Base-by-base conservation (phyloP, 2,888 invertebrate genomes). In the Corbicula japonica region DNA sequence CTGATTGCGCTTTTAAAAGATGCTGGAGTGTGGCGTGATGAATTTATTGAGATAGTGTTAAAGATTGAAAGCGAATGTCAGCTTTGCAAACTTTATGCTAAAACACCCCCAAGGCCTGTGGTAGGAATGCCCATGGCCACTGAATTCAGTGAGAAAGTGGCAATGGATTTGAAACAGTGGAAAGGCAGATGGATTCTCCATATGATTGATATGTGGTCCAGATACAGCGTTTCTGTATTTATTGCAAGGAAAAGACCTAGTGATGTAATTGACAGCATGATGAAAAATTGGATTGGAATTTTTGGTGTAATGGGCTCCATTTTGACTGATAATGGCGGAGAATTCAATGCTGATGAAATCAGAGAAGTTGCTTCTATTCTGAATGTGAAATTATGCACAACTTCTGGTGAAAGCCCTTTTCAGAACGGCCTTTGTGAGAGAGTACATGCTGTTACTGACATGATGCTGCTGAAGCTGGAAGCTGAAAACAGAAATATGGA, bases 121-220 rank as follows among this genome's bases (percentile, higher is more conserved):
- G 77, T 84, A 12, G 56, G 69, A 1, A 26, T 82, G 46, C 78
- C 71, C 18, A 68, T 65, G 68, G 78, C 72, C 21, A 62, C 26
- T 2, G 26, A 46, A 28, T 79, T 76, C n/a, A 79, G 76, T 66
- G 79, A 83, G 41, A 71, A 34, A 44, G 70, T 76, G 10, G 75
- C 78, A 10, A 76, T 70, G 52, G 79, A 79, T 52, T 58, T 80
- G 1, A 83, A 83, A 65, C 68, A 79, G 23, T 78, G 65, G 54
- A 52, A 60, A 15, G 73, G 62, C 12, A 12, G 23, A 15, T 82
- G 74, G 71, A 74, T 79, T 54, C 38, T 81, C 8, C 75, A 79
- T 32, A 41, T 81, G 26, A 79, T 71, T 60, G 81, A 81, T 44
- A 73, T 78, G 58, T 81, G 68, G 69, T 73, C 81, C 1, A 68